Evolutionary conservation across 1,140 invertebrate species (phyloP).

Genomic region (Ceratina calcarata): DNA sequence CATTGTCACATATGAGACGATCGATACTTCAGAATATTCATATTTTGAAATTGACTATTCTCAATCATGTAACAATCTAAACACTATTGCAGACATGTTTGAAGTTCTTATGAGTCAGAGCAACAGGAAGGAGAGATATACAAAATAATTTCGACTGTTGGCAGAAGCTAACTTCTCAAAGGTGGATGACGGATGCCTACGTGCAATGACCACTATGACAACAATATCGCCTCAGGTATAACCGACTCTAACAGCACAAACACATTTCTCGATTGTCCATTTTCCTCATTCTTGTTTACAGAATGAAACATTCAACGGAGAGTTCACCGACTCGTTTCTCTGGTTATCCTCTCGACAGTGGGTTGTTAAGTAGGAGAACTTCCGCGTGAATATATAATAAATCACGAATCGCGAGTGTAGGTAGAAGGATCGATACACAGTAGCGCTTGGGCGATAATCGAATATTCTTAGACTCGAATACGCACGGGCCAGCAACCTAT

Average conservation of each 20-base stretch:
- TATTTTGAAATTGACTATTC: too few species aligned
- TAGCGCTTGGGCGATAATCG: slow-evolving; percentile 14
- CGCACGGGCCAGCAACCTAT: slow-evolving; percentile 44
- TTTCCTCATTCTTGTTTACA: background rate
- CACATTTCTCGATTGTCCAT: background rate
- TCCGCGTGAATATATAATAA: background rate
- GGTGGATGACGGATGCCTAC: too few species aligned
- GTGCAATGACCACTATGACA: background rate
- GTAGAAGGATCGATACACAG: background rate
- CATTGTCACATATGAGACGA: too few species aligned
- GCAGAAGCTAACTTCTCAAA: background rate
- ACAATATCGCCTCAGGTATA: background rate
- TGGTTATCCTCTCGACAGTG: too few species aligned
- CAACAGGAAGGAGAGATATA: background rate
- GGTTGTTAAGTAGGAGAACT: background rate
- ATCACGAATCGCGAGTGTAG: background rate
- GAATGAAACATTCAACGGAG: background rate
- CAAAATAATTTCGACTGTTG: background rate
- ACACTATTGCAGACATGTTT: too few species aligned
- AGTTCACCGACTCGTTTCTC: background rate
- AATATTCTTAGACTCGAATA: slow-evolving; percentile 50
- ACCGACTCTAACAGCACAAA: background rate
- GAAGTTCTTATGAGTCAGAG: too few species aligned
- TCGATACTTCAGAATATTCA: too few species aligned
- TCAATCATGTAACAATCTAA: too few species aligned